Evolutionary conservation across 2,888 invertebrate genomes (phyloP).

Genomic region (Xanthia togata): DNA sequence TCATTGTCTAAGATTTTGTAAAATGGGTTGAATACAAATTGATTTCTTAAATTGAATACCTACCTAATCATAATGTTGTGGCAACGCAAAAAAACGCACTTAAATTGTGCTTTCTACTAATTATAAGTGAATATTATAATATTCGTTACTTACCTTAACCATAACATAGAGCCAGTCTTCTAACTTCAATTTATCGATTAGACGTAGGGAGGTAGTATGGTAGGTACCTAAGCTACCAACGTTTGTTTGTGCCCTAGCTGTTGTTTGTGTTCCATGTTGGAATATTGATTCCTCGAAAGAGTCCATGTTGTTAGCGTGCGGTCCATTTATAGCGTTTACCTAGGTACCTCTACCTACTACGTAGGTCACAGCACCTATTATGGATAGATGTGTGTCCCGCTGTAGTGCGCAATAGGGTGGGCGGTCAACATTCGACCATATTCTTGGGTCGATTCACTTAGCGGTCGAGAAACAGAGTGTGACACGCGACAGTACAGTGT

Average conservation of each 20-base stretch:
- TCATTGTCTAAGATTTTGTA: no score
- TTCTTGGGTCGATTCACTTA: conserved; percentile 70
- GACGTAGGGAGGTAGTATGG: not conserved
- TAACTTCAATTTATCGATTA: conserved; percentile 40
- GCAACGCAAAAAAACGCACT: no score
- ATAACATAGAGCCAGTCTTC: not conserved
- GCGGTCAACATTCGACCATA: conserved; percentile 78
- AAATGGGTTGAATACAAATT: no score
- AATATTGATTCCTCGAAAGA: conserved; percentile 75
- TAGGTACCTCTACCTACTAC: conserved; percentile 54
- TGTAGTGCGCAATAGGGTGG: conserved; percentile 78
- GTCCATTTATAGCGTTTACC: conserved; percentile 64
- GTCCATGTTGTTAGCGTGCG: conserved; percentile 68
- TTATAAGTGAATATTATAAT: no score
- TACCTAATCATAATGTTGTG: no score
- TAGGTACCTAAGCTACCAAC: conserved; percentile 14
- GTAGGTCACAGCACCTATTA: conserved; percentile 66
- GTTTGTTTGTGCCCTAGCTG: conserved; percentile 56
- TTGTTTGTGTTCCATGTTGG: conserved; percentile 63
- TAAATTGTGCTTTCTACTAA: no score
- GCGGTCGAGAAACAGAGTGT: conserved; percentile 80
- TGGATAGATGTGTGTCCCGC: conserved; percentile 53
- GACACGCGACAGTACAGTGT: conserved; percentile 70
- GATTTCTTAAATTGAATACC: no score
- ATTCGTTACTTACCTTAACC: no score